A percentile compares a stretch with the other conserved stretches of the same genome.
Evolutionary conservation across 2,797 vertebrate genomes (phyloP).

Genomic region (Balearica regulorum): DNA sequence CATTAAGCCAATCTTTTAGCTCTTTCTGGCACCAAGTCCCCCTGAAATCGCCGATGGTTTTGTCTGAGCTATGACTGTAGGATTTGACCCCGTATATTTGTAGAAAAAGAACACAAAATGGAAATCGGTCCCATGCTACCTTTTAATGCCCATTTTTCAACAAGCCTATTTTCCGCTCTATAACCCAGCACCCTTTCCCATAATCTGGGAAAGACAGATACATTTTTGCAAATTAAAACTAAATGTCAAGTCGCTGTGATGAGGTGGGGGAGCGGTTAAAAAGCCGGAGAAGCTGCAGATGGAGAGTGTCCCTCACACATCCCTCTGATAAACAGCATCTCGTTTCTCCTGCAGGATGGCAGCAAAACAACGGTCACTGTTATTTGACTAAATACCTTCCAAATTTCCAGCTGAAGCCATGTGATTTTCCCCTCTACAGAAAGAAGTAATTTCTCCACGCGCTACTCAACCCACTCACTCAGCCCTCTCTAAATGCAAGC

Average conservation of each 20-base stretch:
- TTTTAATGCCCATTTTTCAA: not conserved
- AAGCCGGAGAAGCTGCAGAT: not conserved
- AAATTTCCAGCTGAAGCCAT: not conserved
- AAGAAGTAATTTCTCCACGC: not conserved
- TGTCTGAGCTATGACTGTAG: not conserved
- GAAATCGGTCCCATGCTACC: not conserved
- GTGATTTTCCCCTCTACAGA: not conserved
- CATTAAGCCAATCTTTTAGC: not conserved
- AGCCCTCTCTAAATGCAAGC: not conserved
- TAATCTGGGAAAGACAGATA: not conserved
- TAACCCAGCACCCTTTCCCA: not conserved
- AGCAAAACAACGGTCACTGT: not conserved
- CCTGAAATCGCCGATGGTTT: not conserved
- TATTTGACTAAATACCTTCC: not conserved
- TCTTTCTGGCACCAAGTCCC: not conserved
- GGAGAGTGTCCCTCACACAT: fast-evolving
- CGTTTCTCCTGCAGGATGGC: not conserved
- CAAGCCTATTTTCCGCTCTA: not conserved
- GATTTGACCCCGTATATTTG: not conserved
- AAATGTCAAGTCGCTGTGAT: not conserved
- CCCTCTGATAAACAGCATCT: not conserved
- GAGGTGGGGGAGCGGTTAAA: not conserved
- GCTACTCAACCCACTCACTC: not conserved
- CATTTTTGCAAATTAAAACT: not conserved
- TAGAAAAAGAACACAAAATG: not conserved